Percentiles rank a stretch among this genome's conserved stretches.
Conservation (phyloP, 2,113 vertebrate genomes). For the Dunckerocampus dactyliophorus region DNA sequence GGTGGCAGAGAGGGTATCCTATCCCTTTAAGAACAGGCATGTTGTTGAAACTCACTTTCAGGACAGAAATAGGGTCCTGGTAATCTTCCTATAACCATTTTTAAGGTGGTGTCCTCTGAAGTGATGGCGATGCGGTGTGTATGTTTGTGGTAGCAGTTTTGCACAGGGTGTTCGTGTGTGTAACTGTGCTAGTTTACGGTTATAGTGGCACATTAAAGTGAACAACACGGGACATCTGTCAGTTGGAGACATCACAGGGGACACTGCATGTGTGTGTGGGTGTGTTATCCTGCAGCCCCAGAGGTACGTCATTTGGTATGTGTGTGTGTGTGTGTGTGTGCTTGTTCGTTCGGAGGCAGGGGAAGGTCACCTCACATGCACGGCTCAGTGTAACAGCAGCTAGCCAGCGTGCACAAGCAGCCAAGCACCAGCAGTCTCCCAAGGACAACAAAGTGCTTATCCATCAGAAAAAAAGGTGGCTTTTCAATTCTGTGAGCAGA, state of each 20-base stretch:
- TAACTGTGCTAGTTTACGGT: slow-evolving; percentile 45
- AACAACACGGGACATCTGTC: slow-evolving; percentile 48
- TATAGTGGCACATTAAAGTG: slow-evolving; percentile 49
- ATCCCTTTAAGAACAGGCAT: no score
- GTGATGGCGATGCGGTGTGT: not conserved
- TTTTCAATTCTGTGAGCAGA: slow-evolving; percentile 41
- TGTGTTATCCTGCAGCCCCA: slow-evolving; percentile 7
- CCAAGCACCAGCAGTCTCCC: slow-evolving; percentile 67
- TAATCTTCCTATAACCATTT: not conserved
- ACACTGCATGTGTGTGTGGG: slow-evolving; percentile 32
- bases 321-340: slow-evolving; percentile 6
- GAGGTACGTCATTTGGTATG: not conserved
- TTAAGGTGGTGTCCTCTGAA: not conserved
- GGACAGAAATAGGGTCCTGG: not conserved
- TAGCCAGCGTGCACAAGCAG: slow-evolving; percentile 54
- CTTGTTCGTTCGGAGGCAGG: slow-evolving; percentile 44
- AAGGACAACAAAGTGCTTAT: slow-evolving; percentile 75
- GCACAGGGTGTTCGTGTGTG: slow-evolving; percentile 20
- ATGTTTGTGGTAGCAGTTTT: not conserved
- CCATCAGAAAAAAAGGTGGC: slow-evolving; percentile 51
- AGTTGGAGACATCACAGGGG: slow-evolving; percentile 56
- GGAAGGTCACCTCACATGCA: slow-evolving; percentile 69
- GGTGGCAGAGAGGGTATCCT: no score
- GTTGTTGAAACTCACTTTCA: not conserved
- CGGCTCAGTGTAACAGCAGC: slow-evolving; percentile 54